Evolutionary conservation across 2,888 invertebrate genomes (phyloP), one percentile per base, ranked within the genome.

Genomic region (Lasius fuliginosus): DNA sequence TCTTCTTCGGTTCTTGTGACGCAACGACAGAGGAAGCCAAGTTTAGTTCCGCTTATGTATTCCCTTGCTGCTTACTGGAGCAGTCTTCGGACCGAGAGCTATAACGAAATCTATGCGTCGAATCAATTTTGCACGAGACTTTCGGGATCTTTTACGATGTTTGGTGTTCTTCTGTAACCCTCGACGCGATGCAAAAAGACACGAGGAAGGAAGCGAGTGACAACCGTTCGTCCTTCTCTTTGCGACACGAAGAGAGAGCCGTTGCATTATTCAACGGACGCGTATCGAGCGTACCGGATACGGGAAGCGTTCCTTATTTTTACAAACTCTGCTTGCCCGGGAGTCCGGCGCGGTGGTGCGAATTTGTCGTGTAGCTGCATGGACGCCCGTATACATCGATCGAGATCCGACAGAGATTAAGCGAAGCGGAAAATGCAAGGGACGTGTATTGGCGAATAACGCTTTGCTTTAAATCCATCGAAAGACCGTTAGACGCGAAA

Each of bases 111-210:
- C 84, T 73, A 87, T 62, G 88, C 84, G 82, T 49, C 64, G 46
- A 86, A 89, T 89, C 89, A 89, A 89, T 89, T 89, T 89, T 89
- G 82, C 87, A 90, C 71, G 85, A 90, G 83, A 42, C 87, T 85
- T 64, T 81, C 81, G 79, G 81, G 79, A 85, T 90, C 77, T 84
- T 82, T 86, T 84, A 77, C 85, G 88, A 89, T 83, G 85, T 89
- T 89, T 88, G 84, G 88, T 84, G 75, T 89, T 71, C 60, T 27
- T 62, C 40, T 56, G 71, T 77, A 82, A 74, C 58, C 46, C 62
- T 77, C 75, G 69, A 71, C 65, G 81, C 75, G 83, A 87, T 71
- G 69, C 67, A 69, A 76, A 84, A 87, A 86, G 71, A 86, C 82
- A 60, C 64, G 77, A 56, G 27, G 30, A 53, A 82, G 65, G 60